Conservation (phyloP, 2,888 invertebrate genomes). For the Pollenia amentaria region DNA sequence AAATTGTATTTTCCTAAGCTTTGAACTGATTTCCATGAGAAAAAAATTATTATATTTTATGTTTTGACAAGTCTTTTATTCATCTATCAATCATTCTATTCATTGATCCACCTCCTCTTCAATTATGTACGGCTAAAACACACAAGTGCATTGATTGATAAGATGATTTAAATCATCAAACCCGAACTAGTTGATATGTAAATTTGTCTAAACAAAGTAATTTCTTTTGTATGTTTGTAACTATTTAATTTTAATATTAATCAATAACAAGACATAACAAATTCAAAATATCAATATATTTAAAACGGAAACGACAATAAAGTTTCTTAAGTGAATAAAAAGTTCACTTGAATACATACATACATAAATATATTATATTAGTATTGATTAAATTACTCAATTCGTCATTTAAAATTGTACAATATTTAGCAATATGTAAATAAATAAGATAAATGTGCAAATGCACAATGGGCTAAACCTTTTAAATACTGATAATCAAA, state of each 20-base stretch:
- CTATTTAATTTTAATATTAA: background rate
- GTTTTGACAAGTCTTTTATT: constrained; percentile 3
- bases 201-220: background rate
- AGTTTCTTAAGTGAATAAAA: background rate
- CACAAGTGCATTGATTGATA: constrained; percentile 3
- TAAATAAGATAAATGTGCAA: too few relatives aligned
- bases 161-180: constrained; percentile 4
- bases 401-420: too few relatives aligned
- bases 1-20: too few relatives aligned
- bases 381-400: too few relatives aligned
- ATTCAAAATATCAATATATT: background rate
- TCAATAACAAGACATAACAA: background rate
- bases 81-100: background rate
- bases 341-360: too few relatives aligned
- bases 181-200: background rate
- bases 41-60: background rate
- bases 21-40: too few relatives aligned
- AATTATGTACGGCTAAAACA: background rate
- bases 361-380: too few relatives aligned
- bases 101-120: constrained; percentile 7
- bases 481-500: too few relatives aligned
- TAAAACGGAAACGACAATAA: background rate
- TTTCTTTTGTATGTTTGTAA: background rate
- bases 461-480: too few relatives aligned
- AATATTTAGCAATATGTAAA: too few relatives aligned